These are phyloP conservation scores for Sus cebifrons DNA, from an alignment of 2,797 vertebrate species.

Conservation along the genomic window DNA sequence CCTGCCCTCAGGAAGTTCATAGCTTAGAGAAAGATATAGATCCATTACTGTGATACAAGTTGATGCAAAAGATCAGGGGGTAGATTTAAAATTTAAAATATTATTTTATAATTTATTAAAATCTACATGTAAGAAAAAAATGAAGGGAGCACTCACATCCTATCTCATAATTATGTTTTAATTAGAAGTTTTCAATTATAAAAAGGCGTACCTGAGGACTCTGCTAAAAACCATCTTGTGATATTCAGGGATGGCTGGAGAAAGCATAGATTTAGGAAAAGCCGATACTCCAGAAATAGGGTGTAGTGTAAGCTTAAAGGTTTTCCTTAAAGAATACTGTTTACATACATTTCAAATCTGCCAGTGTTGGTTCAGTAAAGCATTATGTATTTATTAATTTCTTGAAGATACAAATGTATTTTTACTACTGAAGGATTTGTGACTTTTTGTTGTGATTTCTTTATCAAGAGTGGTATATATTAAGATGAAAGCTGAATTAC, in stretches of 20 bases:
- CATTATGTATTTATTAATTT: not conserved
- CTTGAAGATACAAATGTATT: not conserved
- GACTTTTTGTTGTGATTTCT: not conserved
- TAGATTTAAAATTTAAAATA: not conserved
- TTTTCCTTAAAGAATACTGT: not conserved
- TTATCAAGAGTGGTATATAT: not conserved
- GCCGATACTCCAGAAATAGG: not conserved
- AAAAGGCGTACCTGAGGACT: not conserved
- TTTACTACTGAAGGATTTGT: not conserved
- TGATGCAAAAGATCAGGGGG: not conserved
- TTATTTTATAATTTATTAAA: not conserved
- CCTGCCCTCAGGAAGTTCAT: not conserved
- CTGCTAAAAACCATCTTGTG: not conserved
- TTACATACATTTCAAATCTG: constrained; percentile 29
- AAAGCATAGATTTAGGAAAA: not conserved
- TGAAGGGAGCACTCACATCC: not conserved
- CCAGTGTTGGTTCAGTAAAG: not conserved
- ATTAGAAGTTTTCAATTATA: not conserved
- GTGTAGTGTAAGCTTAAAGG: not conserved
- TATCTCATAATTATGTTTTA: not conserved
- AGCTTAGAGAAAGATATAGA: not conserved
- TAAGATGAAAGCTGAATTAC: not conserved
- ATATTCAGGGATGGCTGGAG: not conserved
- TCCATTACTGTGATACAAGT: not conserved
- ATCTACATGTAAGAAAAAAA: not conserved